Evolutionary conservation across 1,140 invertebrate genomes (phyloP).

Genomic region (Phocides pigmalion): DNA sequence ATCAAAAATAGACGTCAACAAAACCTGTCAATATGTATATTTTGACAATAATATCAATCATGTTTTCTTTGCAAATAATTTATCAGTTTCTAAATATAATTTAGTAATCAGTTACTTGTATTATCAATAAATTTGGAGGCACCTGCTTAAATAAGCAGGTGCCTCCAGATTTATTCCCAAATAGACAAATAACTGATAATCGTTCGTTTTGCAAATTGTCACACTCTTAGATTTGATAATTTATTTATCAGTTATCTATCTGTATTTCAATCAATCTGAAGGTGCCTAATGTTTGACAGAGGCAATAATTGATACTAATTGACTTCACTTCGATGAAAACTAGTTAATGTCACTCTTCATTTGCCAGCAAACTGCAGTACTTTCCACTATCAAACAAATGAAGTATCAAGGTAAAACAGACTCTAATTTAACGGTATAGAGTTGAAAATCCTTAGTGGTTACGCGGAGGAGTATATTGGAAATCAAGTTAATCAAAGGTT

Average conservation of each 20-base stretch:
- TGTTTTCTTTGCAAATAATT: no score
- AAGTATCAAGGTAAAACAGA: background rate
- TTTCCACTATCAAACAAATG: background rate
- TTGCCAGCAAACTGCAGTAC: slow-evolving; percentile 13
- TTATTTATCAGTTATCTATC: background rate
- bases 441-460: background rate
- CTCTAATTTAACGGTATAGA: background rate
- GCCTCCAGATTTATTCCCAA: no score
- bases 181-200: no score
- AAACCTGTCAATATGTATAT: no score
- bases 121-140: no score
- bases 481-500: slow-evolving; percentile 42
- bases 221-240: background rate
- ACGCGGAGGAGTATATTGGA: slow-evolving; percentile 7
- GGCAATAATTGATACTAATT: slow-evolving; percentile 16
- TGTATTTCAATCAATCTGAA: background rate
- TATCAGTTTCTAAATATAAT: no score
- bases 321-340: slow-evolving; percentile 17
- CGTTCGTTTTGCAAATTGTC: no score
- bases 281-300: slow-evolving; percentile 1
- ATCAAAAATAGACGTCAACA: no score
- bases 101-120: no score
- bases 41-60: no score
- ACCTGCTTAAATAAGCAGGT: no score
- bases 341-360: slow-evolving; percentile 23